Evolutionary conservation across 2,888 invertebrate genomes (phyloP), one percentile per base, ranked within the genome.

Genomic region (Pheosia gnoma): DNA sequence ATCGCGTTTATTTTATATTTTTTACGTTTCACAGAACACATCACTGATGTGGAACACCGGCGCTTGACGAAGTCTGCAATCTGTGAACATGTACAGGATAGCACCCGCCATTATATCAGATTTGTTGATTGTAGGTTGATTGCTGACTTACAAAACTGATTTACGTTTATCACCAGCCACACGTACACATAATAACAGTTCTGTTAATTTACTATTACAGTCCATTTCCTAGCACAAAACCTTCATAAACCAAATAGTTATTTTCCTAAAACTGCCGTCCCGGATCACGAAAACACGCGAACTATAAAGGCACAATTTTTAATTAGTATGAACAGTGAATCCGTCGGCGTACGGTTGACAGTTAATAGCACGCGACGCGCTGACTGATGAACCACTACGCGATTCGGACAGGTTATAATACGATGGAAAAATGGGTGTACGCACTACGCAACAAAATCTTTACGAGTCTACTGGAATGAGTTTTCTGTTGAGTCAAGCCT

Each of bases 271-370:
- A 65, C 61, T 59, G 62, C 59, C 41, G 58, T 59, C 62, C 47
- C 11, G 53, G 57, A 39, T 52, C 57, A 56, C 38, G 52, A 10
- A 39, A 67, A 65, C 76, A 65, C 76, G 77, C 75, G 41, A 74
- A 68, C 74, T 72, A 68, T 66, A 68, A 72, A n/a, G 67, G 65
- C 66, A 75, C 67, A 66, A 70, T 70, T 78, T 78, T 76, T 78
- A 78, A 78, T 78, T 77, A 78, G 75, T 71, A 65, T 67, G 72
- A 68, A 76, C 68, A 68, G 75, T 76, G 75, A 74, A 76, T 73
- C 74, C 75, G 54, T 9, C 41, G 65, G 65, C 75, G 72, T 66
- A 65, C 52, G 63, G 67, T 63, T 67, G 77, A 71, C 73, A 66
- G 74, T 75, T 73, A 76, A 69, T 70, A 59, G 64, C 75, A 74